Evolutionary conservation across 2,888 invertebrate species (phyloP).

Genomic region (Trichopoda pennipes): DNA sequence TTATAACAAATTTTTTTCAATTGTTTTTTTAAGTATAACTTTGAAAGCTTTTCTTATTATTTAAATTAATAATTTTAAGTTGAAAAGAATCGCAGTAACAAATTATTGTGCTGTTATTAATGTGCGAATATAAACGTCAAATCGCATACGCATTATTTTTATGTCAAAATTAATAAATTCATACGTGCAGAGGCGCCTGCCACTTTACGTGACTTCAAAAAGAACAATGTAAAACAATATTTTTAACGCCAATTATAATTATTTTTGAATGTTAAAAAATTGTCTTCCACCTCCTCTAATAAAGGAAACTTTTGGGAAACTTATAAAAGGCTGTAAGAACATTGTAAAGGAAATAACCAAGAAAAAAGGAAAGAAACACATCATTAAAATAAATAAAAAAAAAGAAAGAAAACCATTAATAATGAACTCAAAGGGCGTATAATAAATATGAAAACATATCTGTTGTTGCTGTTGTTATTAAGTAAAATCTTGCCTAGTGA

Average conservation of each 20-base stretch:
- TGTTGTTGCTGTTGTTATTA: neutral
- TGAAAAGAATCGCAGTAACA: neutral
- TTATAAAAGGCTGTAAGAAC: neutral
- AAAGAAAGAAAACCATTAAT: conserved; percentile 7
- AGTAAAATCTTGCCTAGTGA: neutral
- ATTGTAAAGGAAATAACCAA: neutral
- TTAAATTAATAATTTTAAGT: too few species aligned
- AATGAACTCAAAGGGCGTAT: conserved; percentile 1
- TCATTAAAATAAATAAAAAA: too few species aligned
- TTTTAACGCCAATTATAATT: conserved; percentile 39
- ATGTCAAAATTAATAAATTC: conserved; percentile 31
- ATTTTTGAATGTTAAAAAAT: neutral
- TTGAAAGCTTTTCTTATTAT: too few species aligned
- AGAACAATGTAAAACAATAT: conserved; percentile 2
- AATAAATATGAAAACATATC: neutral
- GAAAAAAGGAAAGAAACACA: conserved; percentile 21
- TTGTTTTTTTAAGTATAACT: too few species aligned
- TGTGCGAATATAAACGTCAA: neutral
- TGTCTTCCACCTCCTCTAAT: neutral
- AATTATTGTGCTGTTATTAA: neutral
- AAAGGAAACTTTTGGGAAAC: neutral
- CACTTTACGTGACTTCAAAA: conserved; percentile 26
- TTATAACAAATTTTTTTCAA: too few species aligned
- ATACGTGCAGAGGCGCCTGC: conserved; percentile 27
- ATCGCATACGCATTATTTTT: conserved; percentile 16